Conservation (phyloP, 2,797 vertebrate species). For the Cirrhinus molitorella region DNA sequence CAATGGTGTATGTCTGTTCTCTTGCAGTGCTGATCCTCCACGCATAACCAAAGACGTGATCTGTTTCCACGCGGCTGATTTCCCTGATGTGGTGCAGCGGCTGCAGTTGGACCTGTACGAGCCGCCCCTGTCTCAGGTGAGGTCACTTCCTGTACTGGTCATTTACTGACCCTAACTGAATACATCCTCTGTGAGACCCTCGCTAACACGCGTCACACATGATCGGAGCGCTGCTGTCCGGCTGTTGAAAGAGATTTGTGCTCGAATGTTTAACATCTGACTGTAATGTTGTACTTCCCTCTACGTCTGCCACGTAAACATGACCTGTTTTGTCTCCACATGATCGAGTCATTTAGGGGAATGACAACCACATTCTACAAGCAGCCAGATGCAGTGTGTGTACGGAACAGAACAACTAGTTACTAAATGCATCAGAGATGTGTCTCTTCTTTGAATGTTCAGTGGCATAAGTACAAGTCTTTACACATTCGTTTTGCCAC, state of each 20-base stretch:
- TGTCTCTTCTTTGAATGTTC: no score
- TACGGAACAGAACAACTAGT: no score
- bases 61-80: constrained; percentile 97
- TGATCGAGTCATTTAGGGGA: no score
- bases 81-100: constrained; percentile 93
- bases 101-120: constrained; percentile 96
- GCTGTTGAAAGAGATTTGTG: background rate
- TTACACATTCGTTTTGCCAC: no score
- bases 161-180: background rate
- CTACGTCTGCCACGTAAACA: background rate
- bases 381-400: no score
- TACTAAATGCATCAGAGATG: no score
- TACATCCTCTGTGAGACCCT: background rate
- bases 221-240: background rate
- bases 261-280: background rate
- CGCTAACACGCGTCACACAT: no score
- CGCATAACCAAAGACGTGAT: constrained; percentile 99
- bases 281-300: background rate
- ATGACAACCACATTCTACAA: no score
- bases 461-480: no score
- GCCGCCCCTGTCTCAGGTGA: constrained; percentile 95
- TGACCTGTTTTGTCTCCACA: no score
- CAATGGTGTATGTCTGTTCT: constrained; percentile 19
- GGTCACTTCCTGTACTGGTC: background rate
- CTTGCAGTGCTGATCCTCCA: constrained; percentile 87